phyloP scores from a whole-genome alignment of 1,140 invertebrate species.

The Formica exsecta region DNA sequence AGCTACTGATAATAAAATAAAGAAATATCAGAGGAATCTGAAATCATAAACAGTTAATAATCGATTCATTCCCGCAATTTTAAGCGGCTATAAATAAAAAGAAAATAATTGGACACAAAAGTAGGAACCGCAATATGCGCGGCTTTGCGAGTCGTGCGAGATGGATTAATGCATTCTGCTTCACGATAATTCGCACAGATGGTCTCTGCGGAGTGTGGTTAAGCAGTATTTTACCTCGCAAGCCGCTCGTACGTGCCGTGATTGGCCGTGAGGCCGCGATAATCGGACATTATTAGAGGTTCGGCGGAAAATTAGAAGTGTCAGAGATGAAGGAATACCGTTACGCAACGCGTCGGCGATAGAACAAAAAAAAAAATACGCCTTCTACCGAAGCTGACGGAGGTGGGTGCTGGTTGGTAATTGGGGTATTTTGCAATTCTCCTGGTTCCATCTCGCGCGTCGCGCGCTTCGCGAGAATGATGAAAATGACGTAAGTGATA shows the following conservation, averaged over 20 bases:
- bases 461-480: constrained; percentile 25
- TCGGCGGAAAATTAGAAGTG: constrained; percentile 52
- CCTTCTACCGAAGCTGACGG: constrained; percentile 8
- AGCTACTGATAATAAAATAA: neutral
- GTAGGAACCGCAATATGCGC: constrained; percentile 19
- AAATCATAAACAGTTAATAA: constrained; percentile 8
- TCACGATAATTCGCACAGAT: constrained; percentile 25
- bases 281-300: constrained; percentile 60
- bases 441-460: constrained; percentile 10
- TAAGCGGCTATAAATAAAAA: neutral
- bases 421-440: constrained; percentile 54
- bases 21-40: neutral
- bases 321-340: constrained; percentile 52
- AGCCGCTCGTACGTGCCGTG: constrained; percentile 34
- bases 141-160: constrained; percentile 12
- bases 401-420: constrained; percentile 12
- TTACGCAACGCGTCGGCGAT: constrained; percentile 26
- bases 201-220: constrained; percentile 14
- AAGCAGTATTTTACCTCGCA: constrained; percentile 21
- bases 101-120: neutral
- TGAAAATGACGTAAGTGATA: constrained; percentile 44
- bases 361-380: constrained; percentile 51
- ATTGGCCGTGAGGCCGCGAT: constrained; percentile 43
- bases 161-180: constrained; percentile 20
- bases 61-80: neutral